Base-by-base conservation (phyloP, 1,140 invertebrate genomes). In the Diachasmimorpha longicaudata region DNA sequence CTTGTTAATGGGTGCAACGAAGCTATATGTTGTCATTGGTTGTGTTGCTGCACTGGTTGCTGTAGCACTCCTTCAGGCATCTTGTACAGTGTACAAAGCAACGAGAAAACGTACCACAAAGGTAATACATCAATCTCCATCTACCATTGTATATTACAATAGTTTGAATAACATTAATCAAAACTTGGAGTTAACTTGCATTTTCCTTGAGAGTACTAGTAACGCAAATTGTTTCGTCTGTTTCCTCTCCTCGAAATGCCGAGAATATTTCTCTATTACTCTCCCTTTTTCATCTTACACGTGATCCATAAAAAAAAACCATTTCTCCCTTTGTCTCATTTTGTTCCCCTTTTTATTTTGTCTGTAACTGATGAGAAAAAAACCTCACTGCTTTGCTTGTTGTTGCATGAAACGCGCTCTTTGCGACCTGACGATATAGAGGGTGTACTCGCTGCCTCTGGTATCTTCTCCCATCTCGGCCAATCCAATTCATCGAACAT, bases 11-110 rank as follows among this genome's bases (percentile, higher is more conserved):
- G 83, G 83, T 55, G 81, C 82, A 10, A 92, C 92, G 3, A 95
- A 95, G 81, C 88, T 96, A 72, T 96, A 95, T 89, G 93, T 95
- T 76, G 94, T 97, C 11, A 89, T 96, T 52, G 96, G 93, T 9
- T 94, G 95, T 76, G 92, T 97, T 73, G 92, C 91, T 13, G 95
- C 95, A 0, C 86, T 98, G 70, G 88, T 96, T 13, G 87, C 96
- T 9, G 90, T 97, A 9, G 94, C 94, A 13, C 78, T 97, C 3
- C 89, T 97, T 19, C 96, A 97, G 89, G 96, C 95, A 4, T 92
- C 90, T 48, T 96, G 95, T 83, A 97, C 95, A 0, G 92, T 97
- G 75, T 94, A 94, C 84, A 93, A 92, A 81, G 92, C 92, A 0
- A 91, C 91, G 1, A 90, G 89, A 73, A 92, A 91, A 78, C 90